phyloP scores from a whole-genome alignment of 53 echinoderm and acorn worm species.

The Paracentrotus lividus region DNA sequence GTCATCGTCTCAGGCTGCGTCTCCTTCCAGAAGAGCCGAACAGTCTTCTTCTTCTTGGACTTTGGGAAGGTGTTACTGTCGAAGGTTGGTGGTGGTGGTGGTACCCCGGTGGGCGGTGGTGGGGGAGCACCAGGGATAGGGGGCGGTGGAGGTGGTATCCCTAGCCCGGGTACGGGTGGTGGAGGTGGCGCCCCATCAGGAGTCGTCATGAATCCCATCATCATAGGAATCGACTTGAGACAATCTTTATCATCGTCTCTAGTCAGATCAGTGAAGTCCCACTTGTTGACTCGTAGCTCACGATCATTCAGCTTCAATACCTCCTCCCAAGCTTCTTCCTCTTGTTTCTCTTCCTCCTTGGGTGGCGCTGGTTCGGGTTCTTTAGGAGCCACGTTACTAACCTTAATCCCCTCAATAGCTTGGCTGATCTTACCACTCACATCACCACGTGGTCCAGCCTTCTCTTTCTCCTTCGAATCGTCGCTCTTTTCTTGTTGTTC shows the following conservation, averaged over 20 bases:
- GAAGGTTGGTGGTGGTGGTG: conserved; percentile 76
- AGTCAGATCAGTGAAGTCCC: conserved; percentile 92
- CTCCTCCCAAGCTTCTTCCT: conserved; percentile 70
- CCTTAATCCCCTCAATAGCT: conserved; percentile 79
- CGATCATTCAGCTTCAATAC: conserved; percentile 81
- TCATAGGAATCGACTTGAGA: conserved; percentile 70
- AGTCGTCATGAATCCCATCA: conserved; percentile 38
- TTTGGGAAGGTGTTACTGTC: conserved; percentile 65
- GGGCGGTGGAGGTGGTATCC: conserved; percentile 74
- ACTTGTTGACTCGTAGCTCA: conserved; percentile 86
- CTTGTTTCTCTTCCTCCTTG: conserved; percentile 64
- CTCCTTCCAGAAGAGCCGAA: conserved; percentile 96
- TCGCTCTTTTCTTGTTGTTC: conserved; percentile 59
- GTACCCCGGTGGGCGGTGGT: conserved; percentile 77
- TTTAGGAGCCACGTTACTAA: conserved; percentile 58
- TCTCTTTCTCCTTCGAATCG: conserved; percentile 57
- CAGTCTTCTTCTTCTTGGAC: conserved; percentile 95
- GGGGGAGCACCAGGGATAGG: conserved; percentile 64
- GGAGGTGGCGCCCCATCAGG: conserved; percentile 74
- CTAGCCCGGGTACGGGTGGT: conserved; percentile 78
- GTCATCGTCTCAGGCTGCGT: conserved; percentile 78
- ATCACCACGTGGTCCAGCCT: conserved; percentile 82
- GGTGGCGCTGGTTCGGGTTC: conserved; percentile 47
- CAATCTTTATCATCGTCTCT: conserved; percentile 89
- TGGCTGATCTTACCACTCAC: conserved; percentile 79